These are phyloP conservation scores for Drosophila pandora DNA, from an alignment of 1,140 invertebrate genomes.

Conservation along the genomic window DNA sequence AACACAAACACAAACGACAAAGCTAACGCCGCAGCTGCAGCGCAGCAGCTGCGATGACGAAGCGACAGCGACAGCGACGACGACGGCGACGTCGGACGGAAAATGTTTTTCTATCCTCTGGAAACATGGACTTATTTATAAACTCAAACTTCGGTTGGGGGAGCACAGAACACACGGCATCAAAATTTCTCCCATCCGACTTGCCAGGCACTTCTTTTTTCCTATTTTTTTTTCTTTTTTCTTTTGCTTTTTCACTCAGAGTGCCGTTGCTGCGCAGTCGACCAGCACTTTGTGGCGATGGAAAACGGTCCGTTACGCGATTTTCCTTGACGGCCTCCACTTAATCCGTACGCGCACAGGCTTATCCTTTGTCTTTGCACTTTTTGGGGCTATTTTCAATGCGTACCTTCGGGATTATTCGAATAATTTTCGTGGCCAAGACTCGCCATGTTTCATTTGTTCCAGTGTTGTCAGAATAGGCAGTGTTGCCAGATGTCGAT, in stretches of 20 bases:
- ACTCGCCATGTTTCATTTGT: conserved; percentile 83
- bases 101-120: conserved; percentile 64
- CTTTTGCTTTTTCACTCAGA: conserved; percentile 68
- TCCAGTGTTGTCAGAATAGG: conserved; percentile 31
- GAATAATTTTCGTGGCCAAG: conserved; percentile 83
- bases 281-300: conserved; percentile 57
- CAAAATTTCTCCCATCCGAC: conserved; percentile 67
- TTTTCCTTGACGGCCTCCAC: conserved; percentile 25
- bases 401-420: conserved; percentile 80
- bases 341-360: conserved; percentile 16
- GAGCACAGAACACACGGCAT: conserved; percentile 64
- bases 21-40: conserved; percentile 51
- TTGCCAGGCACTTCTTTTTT: conserved; percentile 65
- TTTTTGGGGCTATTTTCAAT: conserved; percentile 44
- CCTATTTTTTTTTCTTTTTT: conserved; percentile 62
- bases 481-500: conserved; percentile 24
- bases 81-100: conserved; percentile 37
- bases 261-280: conserved; percentile 72
- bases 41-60: conserved; percentile 75
- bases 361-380: conserved; percentile 28
- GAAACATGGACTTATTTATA: conserved; percentile 76
- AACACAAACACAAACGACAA: conserved; percentile 17
- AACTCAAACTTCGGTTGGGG: conserved; percentile 74
- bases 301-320: conserved; percentile 41
- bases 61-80: conserved; percentile 38